Evolutionary conservation across 2,797 vertebrate genomes (phyloP).

Genomic region (Rousettus madagascariensis): DNA sequence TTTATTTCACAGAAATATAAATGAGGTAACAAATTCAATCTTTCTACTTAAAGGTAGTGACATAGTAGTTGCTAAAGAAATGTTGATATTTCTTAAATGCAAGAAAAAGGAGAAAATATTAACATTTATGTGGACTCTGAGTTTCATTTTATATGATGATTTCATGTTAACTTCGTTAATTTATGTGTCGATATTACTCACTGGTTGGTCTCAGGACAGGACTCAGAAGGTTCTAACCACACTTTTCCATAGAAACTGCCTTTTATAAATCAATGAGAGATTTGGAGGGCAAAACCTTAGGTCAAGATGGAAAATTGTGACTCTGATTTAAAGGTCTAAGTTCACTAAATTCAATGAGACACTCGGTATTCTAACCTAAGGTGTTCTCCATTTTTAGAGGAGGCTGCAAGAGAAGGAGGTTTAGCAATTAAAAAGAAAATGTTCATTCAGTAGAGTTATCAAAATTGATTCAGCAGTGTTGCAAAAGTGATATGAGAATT

Average conservation of each 20-base stretch:
- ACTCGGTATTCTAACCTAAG: neutral
- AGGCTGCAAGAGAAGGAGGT: neutral
- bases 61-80: neutral
- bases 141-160: neutral
- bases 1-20: neutral
- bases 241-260: neutral
- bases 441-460: slow-evolving; percentile 41
- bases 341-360: neutral
- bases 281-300: neutral
- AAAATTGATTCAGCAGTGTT: slow-evolving; percentile 55
- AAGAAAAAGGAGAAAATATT: neutral
- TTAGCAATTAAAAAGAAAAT: slow-evolving; percentile 40
- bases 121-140: neutral
- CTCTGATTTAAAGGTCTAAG: neutral
- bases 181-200: neutral
- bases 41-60: neutral
- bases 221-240: neutral
- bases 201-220: neutral
- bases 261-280: neutral
- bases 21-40: neutral
- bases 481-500: slow-evolving; percentile 66
- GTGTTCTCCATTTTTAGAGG: neutral
- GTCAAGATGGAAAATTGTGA: neutral
- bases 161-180: neutral
- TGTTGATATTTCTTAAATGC: neutral